Evolutionary conservation across 2,888 invertebrate species (phyloP), one percentile per base, ranked within the genome.

Genomic region (Glaucopsyche alexis): DNA sequence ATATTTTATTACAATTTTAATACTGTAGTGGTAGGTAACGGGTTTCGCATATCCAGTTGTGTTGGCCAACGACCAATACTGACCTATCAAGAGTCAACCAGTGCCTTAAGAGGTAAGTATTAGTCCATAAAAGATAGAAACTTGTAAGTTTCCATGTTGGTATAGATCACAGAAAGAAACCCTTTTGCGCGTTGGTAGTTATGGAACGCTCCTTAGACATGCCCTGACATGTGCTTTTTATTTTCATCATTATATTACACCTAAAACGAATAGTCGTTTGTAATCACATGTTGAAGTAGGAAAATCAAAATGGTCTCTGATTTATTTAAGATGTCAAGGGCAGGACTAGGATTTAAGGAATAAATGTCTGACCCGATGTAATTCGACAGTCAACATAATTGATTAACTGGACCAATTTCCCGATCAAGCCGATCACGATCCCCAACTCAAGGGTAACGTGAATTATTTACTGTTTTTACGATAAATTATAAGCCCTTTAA

Each of bases 331-430:
- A 49, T 69, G 47, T 69, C 69, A 69, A 45, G 47, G 69, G 49
- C 49, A 69, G 47, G 29, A 19, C 45, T 69, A 19, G 49, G 16
- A 69, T 47, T 69, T 49, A 69, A 69, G 69, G 47, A 67, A 69
- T 69, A 49, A 69, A 69, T 69, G 69, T 69, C 49, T 19, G 45
- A 49, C 49, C 69, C 69, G 69, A 49, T 69, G 69, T 69, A 69
- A 69, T 69, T 69, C 69, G 69, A 69, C 69, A 69, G 69, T 69
- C 69, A 19, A 69, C 69, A 69, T 69, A 69, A 69, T 69, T 69
- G 69, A 69, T 69, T 19, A 69, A 69, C 69, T 69, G 69, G 16
- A 29, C 69, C 69, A 69, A 69, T 69, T 69, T 69, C 69, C 69
- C 69, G 69, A 69, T 69, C 69, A 29, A 49, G 14, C 69, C 47